A percentile compares a stretch with the other conserved stretches of the same genome.
phyloP scores from a whole-genome alignment of 2,888 invertebrate genomes.

The Cremastinae sp. region DNA sequence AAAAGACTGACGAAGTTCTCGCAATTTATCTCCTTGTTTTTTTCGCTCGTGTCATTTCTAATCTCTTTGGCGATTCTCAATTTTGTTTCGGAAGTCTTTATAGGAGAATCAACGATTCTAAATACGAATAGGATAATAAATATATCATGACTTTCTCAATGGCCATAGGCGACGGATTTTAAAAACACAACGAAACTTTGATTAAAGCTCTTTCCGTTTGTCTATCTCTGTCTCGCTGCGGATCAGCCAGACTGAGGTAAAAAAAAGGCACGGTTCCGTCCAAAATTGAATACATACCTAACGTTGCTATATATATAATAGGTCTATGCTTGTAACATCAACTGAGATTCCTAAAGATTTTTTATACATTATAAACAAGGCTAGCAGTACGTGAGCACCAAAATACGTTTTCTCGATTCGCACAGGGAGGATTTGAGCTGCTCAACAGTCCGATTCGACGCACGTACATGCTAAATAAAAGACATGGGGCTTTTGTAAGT shows the following conservation, averaged over 20 bases:
- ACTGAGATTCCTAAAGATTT: slow-evolving; percentile 55
- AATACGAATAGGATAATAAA: slow-evolving; percentile 18
- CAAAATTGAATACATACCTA: slow-evolving; percentile 53
- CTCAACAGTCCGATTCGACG: background rate
- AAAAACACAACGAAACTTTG: slow-evolving; percentile 57
- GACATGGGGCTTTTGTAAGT: background rate
- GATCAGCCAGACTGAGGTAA: slow-evolving; percentile 35
- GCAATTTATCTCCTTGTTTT: slow-evolving; percentile 4
- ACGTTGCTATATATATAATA: slow-evolving; percentile 14
- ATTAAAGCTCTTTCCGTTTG: slow-evolving; percentile 54
- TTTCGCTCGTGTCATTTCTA: background rate
- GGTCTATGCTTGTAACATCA: slow-evolving; percentile 46
- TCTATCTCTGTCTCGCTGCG: slow-evolving; percentile 16
- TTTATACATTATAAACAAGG: slow-evolving; percentile 55
- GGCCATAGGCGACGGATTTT: slow-evolving; percentile 18
- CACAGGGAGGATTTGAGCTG: background rate
- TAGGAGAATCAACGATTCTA: slow-evolving; percentile 38
- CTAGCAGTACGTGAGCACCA: slow-evolving; percentile 57
- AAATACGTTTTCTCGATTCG: slow-evolving; percentile 29
- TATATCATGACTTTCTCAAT: slow-evolving; percentile 15
- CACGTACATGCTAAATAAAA: slow-evolving; percentile 6
- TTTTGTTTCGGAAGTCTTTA: slow-evolving; percentile 43
- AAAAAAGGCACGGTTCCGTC: slow-evolving; percentile 53
- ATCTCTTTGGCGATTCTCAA: slow-evolving; percentile 57
- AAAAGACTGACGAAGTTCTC: slow-evolving; percentile 14